Evolutionary conservation across 1,140 invertebrate genomes (phyloP), one percentile per base, ranked within the genome.

Genomic region (Zaprionus ghesquierei): DNA sequence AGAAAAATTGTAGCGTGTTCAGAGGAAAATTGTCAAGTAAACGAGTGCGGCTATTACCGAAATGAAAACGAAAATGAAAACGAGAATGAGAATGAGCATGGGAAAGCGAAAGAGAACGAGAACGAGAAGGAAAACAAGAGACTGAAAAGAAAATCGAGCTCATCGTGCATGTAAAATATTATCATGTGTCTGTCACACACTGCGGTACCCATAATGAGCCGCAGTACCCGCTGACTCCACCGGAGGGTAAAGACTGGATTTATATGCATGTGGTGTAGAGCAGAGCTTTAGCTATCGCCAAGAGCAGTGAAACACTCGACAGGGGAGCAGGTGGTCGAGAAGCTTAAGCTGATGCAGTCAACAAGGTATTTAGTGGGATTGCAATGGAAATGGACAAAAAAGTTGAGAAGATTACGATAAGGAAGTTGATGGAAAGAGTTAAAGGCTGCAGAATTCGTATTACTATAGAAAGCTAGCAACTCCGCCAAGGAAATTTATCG

Each of bases 1-100:
- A 74, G 84, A 89, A 78, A 89, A 89, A 89, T 89, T 80, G 84
- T 89, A 69, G 75, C 82, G 68, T 80, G 80, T 86, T 85, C 81
- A 66, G 60, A 77, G 74, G 81, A 80, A 85, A 89, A 89, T 89
- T 80, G 84, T 89, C 77, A 68, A 73, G 69, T 66, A 73, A 76
- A 76, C 62, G 69, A 76, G 75, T 75, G 69, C 56, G 31, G 79
- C 82, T 87, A 87, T 87, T 87, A 87, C 72, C 64, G 69, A 89
- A 87, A 87, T 84, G 81, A 84, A 78, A 78, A 78, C 62, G 75
- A 65, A 73, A 80, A 81, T 72, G 79, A 81, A 76, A 80, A 79
- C 55, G 75, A 80, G 79, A 79, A 54, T 54, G 27, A 79, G 79
- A 79, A 75, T 78, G 72, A 69, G 71, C 79, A 84, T 18, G 38